These are phyloP conservation scores for Graphium colonna DNA, from an alignment of 2,888 invertebrate species.

Conservation along the genomic window DNA sequence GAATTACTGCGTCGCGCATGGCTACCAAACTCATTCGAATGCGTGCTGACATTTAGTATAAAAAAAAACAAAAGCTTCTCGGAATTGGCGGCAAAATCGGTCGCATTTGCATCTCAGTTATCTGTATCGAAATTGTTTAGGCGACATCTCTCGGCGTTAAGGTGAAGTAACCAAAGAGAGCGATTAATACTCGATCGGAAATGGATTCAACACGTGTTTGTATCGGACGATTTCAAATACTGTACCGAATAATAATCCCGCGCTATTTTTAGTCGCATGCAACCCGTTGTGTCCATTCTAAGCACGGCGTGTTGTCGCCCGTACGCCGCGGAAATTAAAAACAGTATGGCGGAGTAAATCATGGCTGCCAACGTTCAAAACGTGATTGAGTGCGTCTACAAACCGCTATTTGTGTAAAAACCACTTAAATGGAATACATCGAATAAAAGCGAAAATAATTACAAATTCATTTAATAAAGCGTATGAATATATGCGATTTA, in stretches of 20 bases:
- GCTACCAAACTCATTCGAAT: constrained; percentile 1
- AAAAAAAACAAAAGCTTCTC: too few species aligned
- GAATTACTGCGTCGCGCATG: neutral
- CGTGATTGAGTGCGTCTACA: neutral
- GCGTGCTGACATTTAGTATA: constrained; percentile 31
- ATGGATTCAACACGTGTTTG: neutral
- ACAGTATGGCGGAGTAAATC: neutral
- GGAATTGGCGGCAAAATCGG: constrained; percentile 28
- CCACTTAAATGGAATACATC: neutral
- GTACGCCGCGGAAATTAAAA: constrained; percentile 12
- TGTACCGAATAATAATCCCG: neutral
- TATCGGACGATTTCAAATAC: neutral
- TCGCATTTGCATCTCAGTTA: neutral
- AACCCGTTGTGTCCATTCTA: constrained; percentile 3
- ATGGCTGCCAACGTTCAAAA: constrained; percentile 11
- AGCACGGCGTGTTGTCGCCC: neutral
- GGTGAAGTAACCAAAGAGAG: neutral
- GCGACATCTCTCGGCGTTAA: neutral
- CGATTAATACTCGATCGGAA: neutral
- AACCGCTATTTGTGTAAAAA: constrained; percentile 1
- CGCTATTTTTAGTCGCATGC: neutral
- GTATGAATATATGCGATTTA: constrained; percentile 2
- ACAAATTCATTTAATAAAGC: constrained; percentile 1
- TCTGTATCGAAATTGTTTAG: neutral
- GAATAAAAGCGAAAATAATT: constrained; percentile 3